These are phyloP conservation scores for Drosophila algonquin DNA, from an alignment of 2,888 invertebrate genomes.

Conservation along the genomic window DNA sequence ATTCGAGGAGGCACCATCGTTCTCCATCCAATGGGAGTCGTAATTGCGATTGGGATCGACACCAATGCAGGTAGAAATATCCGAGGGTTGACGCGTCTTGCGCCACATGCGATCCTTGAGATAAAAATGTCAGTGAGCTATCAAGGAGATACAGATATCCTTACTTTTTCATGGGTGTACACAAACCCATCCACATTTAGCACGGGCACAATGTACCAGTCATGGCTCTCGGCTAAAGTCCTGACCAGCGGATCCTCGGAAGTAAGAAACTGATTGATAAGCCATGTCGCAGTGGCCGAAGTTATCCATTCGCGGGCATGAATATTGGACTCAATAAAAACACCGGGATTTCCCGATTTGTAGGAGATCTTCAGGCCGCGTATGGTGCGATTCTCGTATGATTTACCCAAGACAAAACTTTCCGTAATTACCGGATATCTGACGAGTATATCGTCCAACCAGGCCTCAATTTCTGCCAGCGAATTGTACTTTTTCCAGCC, in stretches of 20 bases:
- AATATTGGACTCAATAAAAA: constrained; percentile 87
- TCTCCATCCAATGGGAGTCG: constrained; percentile 75
- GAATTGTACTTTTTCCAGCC: constrained; percentile 86
- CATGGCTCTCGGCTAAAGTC: constrained; percentile 86
- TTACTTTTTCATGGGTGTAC: constrained; percentile 87
- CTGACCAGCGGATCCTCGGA: constrained; percentile 85
- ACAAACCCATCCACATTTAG: constrained; percentile 90
- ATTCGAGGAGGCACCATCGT: constrained; percentile 84
- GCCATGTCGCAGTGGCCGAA: constrained; percentile 88
- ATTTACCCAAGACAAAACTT: constrained; percentile 85
- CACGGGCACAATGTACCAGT: constrained; percentile 90
- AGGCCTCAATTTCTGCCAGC: constrained; percentile 86
- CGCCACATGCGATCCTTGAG: constrained; percentile 86
- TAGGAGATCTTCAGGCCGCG: constrained; percentile 85
- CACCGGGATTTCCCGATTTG: constrained; percentile 84
- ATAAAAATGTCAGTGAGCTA: not conserved
- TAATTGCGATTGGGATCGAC: constrained; percentile 80
- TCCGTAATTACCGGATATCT: constrained; percentile 84
- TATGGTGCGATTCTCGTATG: constrained; percentile 86
- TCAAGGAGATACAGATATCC: constrained; percentile 32
- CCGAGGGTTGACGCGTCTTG: constrained; percentile 86
- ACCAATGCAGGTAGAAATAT: constrained; percentile 73
- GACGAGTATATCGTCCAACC: constrained; percentile 85
- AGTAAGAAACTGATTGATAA: constrained; percentile 88
- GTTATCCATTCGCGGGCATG: constrained; percentile 90